A percentile compares a stretch with the other conserved stretches of the same genome.
Conservation (phyloP, 2,113 vertebrate genomes). For the Pardalotus punctatus region DNA sequence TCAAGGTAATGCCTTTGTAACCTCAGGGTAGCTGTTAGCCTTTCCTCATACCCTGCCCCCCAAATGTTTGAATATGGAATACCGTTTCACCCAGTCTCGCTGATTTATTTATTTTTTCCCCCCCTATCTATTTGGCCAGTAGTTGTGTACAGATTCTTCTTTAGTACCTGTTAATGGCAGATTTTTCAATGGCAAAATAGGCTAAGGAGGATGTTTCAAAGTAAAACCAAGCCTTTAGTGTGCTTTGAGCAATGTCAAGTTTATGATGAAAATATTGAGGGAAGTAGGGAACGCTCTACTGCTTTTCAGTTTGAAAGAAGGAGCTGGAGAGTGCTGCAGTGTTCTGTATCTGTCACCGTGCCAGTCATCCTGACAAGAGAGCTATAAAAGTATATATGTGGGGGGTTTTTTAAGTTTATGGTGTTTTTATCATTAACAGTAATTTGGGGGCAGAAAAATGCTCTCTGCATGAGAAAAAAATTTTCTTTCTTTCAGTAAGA, state of each 20-base stretch:
- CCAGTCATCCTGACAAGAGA: neutral
- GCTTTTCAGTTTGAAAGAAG: neutral
- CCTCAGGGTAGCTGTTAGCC: conserved; percentile 18
- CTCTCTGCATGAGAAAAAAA: neutral
- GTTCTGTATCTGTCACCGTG: neutral
- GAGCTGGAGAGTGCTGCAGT: neutral
- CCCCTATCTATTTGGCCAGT: neutral
- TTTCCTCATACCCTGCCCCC: neutral
- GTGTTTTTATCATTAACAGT: neutral
- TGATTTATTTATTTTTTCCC: neutral
- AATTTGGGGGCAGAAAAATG: neutral
- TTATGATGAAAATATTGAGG: neutral
- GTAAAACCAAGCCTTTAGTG: neutral
- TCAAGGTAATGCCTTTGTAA: conserved; percentile 82
- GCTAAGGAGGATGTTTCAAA: neutral
- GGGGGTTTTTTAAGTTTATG: neutral
- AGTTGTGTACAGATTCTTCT: neutral
- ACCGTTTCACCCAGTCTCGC: neutral
- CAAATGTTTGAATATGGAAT: conserved; percentile 41
- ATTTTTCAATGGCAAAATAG: neutral
- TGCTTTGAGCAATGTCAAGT: neutral
- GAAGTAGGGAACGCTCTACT: neutral
- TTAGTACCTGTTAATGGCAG: neutral
- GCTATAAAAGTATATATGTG: neutral
- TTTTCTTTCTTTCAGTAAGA: neutral